These are phyloP conservation scores for Bucco capensis DNA, from an alignment of 2,113 vertebrate species.

Conservation along the genomic window DNA sequence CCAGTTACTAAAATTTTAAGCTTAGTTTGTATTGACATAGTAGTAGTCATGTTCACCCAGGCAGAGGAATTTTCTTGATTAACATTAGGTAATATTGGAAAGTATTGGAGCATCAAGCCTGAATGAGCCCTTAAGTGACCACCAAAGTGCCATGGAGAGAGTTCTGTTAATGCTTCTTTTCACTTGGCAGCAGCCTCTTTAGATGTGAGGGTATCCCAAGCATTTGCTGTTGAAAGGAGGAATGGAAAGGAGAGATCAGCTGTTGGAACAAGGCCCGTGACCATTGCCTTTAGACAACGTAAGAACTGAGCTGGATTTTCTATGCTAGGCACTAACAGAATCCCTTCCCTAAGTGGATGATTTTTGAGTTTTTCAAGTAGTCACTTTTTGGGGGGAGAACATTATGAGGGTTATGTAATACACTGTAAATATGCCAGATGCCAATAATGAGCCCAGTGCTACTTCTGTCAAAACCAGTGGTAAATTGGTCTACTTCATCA, in stretches of 20 bases:
- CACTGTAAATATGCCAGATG: background rate
- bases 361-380: fast-evolving
- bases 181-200: background rate
- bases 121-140: background rate
- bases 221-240: background rate
- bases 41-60: background rate
- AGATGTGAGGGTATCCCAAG: background rate
- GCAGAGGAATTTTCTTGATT: background rate
- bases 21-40: no score
- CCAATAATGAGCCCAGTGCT: background rate
- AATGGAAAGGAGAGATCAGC: background rate
- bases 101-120: background rate
- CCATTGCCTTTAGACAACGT: background rate
- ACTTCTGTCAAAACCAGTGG: background rate
- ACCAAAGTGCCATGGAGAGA: background rate
- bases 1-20: background rate
- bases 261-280: background rate
- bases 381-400: background rate
- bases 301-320: background rate
- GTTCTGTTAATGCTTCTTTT: background rate
- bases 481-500: background rate
- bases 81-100: background rate
- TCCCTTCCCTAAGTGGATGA: background rate
- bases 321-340: background rate
- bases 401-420: background rate